Conservation (phyloP, 2,797 vertebrate genomes). For the Acridotheres tristis region DNA sequence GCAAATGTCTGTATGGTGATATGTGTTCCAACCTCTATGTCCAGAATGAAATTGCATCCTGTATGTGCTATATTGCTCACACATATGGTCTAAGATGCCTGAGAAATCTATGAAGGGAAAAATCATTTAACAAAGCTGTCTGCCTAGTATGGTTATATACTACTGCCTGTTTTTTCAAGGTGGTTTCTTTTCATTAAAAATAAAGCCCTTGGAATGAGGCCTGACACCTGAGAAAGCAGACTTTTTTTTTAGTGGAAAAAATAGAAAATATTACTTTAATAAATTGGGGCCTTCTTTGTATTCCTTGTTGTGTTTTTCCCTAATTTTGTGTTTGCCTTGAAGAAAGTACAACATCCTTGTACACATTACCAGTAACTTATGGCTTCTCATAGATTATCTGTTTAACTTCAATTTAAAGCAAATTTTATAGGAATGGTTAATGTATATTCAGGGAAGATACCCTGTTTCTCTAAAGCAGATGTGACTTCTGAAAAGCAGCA, state of each 20-base stretch:
- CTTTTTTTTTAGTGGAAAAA: neutral
- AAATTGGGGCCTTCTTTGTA: neutral
- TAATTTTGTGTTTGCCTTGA: neutral
- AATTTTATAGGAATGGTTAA: neutral
- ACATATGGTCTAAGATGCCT: neutral
- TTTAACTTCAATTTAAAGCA: slow-evolving; percentile 4
- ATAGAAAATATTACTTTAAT: neutral
- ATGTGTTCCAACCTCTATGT: neutral
- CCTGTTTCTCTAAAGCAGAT: neutral
- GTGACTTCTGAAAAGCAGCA: neutral
- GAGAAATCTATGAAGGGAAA: slow-evolving; percentile 24
- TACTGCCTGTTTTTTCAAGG: slow-evolving; percentile 6
- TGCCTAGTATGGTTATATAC: slow-evolving; percentile 18
- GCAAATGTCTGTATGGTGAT: neutral
- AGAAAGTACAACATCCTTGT: neutral
- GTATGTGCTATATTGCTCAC: neutral
- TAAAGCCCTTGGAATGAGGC: slow-evolving; percentile 19
- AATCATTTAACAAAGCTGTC: slow-evolving; percentile 42
- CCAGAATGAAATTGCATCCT: slow-evolving; percentile 20
- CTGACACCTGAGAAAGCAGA: slow-evolving; percentile 28
- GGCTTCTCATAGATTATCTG: neutral
- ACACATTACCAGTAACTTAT: neutral
- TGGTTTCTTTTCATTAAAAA: slow-evolving; percentile 54
- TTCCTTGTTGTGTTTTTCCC: neutral
- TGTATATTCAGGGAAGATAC: neutral